Base-by-base conservation (phyloP, 92 coral and sea anemone genomes). In the Porites divaricata region DNA sequence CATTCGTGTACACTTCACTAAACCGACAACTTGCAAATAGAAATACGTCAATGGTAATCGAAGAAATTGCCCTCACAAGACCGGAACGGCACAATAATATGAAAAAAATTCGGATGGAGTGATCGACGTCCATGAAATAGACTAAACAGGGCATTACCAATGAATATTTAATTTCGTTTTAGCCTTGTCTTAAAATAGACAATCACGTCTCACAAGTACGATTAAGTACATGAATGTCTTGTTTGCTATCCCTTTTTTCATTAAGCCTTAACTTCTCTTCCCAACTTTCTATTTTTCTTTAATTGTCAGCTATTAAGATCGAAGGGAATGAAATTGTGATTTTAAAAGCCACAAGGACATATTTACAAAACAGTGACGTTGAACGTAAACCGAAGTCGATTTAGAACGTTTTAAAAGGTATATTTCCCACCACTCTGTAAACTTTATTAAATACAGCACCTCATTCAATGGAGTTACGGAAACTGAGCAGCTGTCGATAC, bases 401-500 rank as follows among this genome's bases (percentile, higher is more conserved):
- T 41, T 75, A 8, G 19, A 45, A 11, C 25, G 79, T 75, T 16
- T 48, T 72, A 72, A 72, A 49, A 12, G 12, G 61, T 9, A 22
- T 28, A 26, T 15, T 70, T 73, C 26, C 23, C 66, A 57, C 51
- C 2, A 15, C 3, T 23, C 24, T 75, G 21, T 21, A 75, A 75
- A 75, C 79, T 58, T 75, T 22, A 75, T 26, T 58, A 56, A 28
- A 75, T 56, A 16, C 28, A 56, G 52, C 51, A 25, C 24, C 24
- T 14, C 52, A 25, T 75, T 26, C 41, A 58, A 19, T 17, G 50
- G 51, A 73, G 35, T 14, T 10, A 8, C 13, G 16, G 16, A 51
- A 24, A 73, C 21, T 70, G 54, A 51, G 16, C 77, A 72, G 77
- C 77, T 72, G 77, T 51, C 9, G 59, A 4, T 72, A 72, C 77